Percentiles rank a stretch among this genome's conserved stretches.
These are phyloP conservation scores for Microchrysa polita DNA, from an alignment of 2,888 invertebrate genomes.

Conservation along the genomic window DNA sequence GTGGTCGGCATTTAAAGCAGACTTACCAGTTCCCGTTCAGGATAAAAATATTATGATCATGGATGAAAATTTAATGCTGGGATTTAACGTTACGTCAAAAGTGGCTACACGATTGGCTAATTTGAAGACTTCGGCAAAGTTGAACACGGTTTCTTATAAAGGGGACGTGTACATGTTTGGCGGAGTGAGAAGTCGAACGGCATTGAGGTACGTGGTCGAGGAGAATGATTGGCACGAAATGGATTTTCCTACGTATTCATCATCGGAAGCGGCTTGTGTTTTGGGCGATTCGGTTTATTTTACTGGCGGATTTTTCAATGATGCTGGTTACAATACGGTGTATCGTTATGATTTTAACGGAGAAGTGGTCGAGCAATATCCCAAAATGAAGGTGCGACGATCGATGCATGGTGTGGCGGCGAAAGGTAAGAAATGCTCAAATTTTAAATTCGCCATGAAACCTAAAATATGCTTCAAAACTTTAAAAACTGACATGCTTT, in stretches of 20 bases:
- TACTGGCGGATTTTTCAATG: slow-evolving; percentile 23
- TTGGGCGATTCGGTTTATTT: slow-evolving; percentile 4
- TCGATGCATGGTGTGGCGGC: slow-evolving; percentile 10
- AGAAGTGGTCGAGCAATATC: neutral
- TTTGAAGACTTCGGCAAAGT: slow-evolving; percentile 1
- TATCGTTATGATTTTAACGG: slow-evolving; percentile 24
- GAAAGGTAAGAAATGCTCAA: slow-evolving; percentile 5
- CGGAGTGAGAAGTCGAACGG: slow-evolving; percentile 25
- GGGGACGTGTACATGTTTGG: slow-evolving; percentile 20
- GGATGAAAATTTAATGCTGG: neutral
- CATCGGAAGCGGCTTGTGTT: neutral
- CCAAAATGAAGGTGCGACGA: slow-evolving; percentile 26
- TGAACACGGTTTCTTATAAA: neutral
- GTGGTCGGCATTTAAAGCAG: neutral
- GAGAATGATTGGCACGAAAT: slow-evolving; percentile 6
- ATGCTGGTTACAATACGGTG: neutral
- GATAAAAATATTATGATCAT: slow-evolving; percentile 19
- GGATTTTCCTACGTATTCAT: slow-evolving; percentile 6
- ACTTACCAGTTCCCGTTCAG: neutral
- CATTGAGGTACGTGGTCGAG: slow-evolving; percentile 3
- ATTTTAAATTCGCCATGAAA: too few species aligned
- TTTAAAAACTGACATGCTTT: too few species aligned
- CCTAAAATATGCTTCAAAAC: too few species aligned
- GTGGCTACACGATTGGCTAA: neutral
- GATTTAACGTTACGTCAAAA: slow-evolving; percentile 11